Evolutionary conservation across 2,888 invertebrate species (phyloP).

Genomic region (Tachina grossa): DNA sequence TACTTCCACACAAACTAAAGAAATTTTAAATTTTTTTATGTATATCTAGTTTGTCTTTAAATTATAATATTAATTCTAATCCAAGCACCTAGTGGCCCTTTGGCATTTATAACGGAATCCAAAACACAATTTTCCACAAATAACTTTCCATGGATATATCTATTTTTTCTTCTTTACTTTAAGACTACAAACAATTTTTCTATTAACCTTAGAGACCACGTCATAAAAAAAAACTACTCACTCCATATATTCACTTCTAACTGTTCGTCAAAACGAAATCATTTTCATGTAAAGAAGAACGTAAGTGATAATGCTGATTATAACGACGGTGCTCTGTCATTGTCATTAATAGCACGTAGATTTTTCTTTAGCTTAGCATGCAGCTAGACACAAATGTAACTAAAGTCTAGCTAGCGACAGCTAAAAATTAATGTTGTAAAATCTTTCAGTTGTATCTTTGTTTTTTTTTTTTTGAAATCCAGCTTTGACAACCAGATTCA

Average conservation of each 20-base stretch:
- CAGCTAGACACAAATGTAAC: background rate
- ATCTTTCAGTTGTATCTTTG: conserved; percentile 3
- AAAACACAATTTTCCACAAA: no score
- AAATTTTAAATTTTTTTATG: no score
- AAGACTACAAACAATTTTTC: no score
- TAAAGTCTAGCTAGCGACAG: background rate
- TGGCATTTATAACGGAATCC: no score
- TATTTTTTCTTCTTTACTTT: no score
- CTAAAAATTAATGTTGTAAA: conserved; percentile 48
- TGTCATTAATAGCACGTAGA: conserved; percentile 50
- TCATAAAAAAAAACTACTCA: background rate
- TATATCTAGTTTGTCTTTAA: no score
- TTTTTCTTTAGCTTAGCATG: background rate
- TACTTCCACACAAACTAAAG: no score
- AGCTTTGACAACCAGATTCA: conserved; percentile 1
- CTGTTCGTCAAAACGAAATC: conserved; percentile 13
- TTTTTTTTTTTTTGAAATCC: conserved; percentile 3
- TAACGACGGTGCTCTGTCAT: conserved; percentile 59
- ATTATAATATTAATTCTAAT: no score
- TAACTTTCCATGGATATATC: no score
- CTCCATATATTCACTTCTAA: conserved; percentile 23
- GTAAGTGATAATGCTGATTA: conserved; percentile 63
- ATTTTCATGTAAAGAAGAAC: conserved; percentile 8
- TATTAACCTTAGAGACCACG: no score
- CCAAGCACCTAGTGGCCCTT: no score